These are phyloP conservation scores for Tenrec ecaudatus DNA, from an alignment of 2,113 vertebrate species.

Conservation along the genomic window DNA sequence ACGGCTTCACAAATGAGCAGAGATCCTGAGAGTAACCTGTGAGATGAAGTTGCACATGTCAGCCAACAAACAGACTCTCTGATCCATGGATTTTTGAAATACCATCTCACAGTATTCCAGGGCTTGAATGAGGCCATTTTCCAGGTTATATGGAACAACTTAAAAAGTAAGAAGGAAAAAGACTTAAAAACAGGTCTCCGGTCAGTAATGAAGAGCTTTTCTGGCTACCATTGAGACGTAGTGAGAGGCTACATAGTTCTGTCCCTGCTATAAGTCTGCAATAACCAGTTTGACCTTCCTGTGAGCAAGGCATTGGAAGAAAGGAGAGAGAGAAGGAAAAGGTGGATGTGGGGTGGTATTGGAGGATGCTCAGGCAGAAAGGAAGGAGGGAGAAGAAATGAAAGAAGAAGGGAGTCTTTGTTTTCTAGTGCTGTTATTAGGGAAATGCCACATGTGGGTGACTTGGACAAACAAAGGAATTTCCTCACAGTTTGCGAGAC, in stretches of 20 bases:
- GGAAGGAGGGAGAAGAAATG: no score
- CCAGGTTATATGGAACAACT: not conserved
- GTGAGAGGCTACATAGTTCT: not conserved
- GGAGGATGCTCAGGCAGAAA: not conserved
- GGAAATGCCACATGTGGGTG: not conserved
- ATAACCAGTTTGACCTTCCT: not conserved
- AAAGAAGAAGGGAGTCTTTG: not conserved
- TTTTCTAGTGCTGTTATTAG: not conserved
- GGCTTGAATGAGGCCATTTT: not conserved
- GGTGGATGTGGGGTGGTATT: not conserved
- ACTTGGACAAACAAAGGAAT: not conserved
- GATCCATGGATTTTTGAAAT: not conserved
- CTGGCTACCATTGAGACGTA: not conserved
- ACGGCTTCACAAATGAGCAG: not conserved
- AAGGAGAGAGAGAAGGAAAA: not conserved
- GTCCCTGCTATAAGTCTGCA: not conserved
- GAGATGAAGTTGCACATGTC: not conserved
- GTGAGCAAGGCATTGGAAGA: not conserved
- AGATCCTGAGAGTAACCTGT: not conserved
- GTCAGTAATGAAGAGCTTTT: not conserved
- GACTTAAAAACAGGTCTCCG: not conserved
- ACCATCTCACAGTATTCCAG: not conserved
- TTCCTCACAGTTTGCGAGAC: not conserved
- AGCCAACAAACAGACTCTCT: not conserved
- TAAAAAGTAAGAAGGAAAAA: not conserved